Evolutionary conservation across 2,113 vertebrate species (phyloP).

Genomic region (Macroglossus sobrinus): DNA sequence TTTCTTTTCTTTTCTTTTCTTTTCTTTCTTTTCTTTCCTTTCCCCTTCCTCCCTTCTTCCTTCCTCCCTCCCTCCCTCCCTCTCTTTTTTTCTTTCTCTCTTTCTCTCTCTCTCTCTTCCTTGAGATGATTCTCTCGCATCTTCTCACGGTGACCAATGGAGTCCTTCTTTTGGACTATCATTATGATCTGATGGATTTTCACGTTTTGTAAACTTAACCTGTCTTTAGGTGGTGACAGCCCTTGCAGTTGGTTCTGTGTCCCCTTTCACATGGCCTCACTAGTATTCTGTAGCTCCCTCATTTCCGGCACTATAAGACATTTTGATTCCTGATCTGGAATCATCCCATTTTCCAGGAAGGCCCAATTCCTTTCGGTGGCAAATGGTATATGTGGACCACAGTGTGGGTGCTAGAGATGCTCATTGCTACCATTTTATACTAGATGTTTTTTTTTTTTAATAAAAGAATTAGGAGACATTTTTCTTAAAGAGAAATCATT

Average conservation of each 20-base stretch:
- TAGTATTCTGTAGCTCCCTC: background rate
- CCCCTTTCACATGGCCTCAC: background rate
- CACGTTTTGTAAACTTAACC: background rate
- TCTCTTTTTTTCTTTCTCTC: too few species aligned
- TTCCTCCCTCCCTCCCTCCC: too few species aligned
- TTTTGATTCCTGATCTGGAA: background rate
- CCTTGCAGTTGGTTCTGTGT: background rate
- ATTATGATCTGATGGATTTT: background rate
- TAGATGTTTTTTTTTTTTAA: background rate
- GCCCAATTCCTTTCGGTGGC: background rate
- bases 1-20: too few species aligned
- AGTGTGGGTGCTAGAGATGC: background rate
- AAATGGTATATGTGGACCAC: background rate
- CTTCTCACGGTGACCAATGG: background rate
- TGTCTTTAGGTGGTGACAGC: background rate
- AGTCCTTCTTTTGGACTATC: background rate
- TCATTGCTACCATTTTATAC: background rate
- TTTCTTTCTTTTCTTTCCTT: too few species aligned
- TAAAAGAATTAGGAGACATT: background rate
- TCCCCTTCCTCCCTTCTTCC: too few species aligned
- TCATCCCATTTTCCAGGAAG: background rate
- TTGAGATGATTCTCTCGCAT: background rate
- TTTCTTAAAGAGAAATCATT: background rate
- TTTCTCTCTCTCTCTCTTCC: too few species aligned
- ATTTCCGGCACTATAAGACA: background rate